Evolutionary conservation across 2,113 vertebrate species (phyloP).

Genomic region (Ia io): DNA sequence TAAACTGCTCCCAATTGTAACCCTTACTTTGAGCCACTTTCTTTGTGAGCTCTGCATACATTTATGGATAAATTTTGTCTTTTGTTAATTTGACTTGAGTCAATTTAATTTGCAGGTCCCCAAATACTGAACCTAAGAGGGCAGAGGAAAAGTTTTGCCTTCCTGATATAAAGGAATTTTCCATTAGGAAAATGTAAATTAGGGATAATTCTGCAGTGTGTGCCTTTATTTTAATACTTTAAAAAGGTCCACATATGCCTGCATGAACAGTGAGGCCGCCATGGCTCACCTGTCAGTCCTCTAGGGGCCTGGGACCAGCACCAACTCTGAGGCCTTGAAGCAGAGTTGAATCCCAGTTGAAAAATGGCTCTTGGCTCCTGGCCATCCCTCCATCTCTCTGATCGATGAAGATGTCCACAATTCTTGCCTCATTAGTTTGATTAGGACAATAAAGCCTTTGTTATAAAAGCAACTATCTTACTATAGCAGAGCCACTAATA

Average conservation of each 20-base stretch:
- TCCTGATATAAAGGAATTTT: neutral
- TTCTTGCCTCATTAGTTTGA: neutral
- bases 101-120: neutral
- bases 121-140: neutral
- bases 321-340: neutral
- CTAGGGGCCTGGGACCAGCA: neutral
- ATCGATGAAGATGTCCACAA: neutral
- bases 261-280: neutral
- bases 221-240: constrained; percentile 5
- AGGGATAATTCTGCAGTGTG: neutral
- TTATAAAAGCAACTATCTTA: constrained; percentile 2
- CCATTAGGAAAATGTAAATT: neutral
- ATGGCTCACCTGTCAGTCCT: neutral
- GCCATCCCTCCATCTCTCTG: neutral
- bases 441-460: neutral
- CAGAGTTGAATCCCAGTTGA: neutral
- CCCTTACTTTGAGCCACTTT: neutral
- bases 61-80: neutral
- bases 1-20: neutral
- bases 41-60: neutral
- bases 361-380: neutral
- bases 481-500: neutral
- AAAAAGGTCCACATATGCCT: neutral
- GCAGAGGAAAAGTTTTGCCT: neutral
- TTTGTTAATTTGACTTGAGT: neutral